Conservation (phyloP, 2,113 vertebrate species). For the Maccullochella peelii region DNA sequence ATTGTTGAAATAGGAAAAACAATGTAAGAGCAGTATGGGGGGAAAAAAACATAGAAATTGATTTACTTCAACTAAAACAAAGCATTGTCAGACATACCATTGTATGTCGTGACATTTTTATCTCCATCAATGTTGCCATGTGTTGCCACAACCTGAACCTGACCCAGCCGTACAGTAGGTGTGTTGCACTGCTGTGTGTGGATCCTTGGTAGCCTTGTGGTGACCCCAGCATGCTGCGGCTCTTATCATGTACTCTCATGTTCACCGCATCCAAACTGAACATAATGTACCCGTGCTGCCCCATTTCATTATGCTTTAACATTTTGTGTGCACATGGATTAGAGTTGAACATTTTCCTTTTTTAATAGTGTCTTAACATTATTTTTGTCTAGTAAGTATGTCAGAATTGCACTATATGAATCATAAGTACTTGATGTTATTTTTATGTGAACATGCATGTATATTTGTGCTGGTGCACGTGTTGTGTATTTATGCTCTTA, state of each 20-base stretch:
- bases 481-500: not conserved
- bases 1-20: not conserved
- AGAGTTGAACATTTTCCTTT: not conserved
- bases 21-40: not conserved
- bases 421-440: not conserved
- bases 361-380: not conserved
- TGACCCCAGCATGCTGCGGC: constrained; percentile 31
- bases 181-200: constrained; percentile 22
- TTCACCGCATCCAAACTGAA: not conserved
- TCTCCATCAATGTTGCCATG: not conserved
- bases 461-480: not conserved
- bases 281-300: not conserved
- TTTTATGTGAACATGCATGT: not conserved
- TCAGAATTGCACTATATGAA: too few relatives aligned
- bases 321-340: not conserved
- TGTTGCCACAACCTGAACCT: constrained; percentile 26
- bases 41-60: not conserved
- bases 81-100: not conserved
- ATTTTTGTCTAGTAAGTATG: not conserved
- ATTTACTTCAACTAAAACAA: not conserved
- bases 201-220: not conserved
- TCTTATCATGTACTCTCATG: not conserved
- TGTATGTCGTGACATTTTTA: not conserved
- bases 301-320: not conserved
- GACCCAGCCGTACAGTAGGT: not conserved